Conservation (phyloP, 2,888 invertebrate genomes). For the Pegoplata infirma region DNA sequence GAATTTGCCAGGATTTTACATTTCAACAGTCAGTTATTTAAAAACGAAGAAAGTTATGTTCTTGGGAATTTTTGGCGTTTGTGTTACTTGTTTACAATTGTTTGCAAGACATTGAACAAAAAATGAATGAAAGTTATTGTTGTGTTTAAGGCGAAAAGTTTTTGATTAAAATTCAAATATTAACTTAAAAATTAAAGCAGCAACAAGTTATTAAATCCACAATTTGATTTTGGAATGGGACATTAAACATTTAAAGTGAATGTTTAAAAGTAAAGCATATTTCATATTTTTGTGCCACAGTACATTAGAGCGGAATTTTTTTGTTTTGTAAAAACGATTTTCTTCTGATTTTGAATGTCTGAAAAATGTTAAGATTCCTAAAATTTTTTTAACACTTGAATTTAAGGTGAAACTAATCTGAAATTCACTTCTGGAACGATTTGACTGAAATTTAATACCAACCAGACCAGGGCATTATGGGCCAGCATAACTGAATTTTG, state of each 20-base stretch:
- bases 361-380: too few relatives aligned
- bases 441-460: too few relatives aligned
- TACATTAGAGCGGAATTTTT: too few relatives aligned
- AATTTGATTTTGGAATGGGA: not conserved
- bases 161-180: constrained; percentile 61
- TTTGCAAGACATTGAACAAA: constrained; percentile 31
- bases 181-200: constrained; percentile 40
- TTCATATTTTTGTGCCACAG: too few relatives aligned
- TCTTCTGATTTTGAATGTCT: too few relatives aligned
- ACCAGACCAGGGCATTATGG: too few relatives aligned
- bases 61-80: not conserved
- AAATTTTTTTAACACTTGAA: too few relatives aligned
- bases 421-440: too few relatives aligned
- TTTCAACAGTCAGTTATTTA: constrained; percentile 59
- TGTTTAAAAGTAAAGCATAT: not conserved
- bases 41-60: constrained; percentile 29
- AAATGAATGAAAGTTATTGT: constrained; percentile 39
- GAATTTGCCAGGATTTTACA: constrained; percentile 23
- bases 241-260: not conserved
- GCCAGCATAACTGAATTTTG: too few relatives aligned
- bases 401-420: too few relatives aligned
- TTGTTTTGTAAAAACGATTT: too few relatives aligned
- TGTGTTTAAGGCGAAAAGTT: constrained; percentile 47
- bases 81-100: not conserved
- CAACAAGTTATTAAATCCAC: constrained; percentile 47